A percentile compares a stretch with the other conserved stretches of the same genome.
phyloP scores from a whole-genome alignment of 2,888 invertebrate species.

The Volucella zonaria region DNA sequence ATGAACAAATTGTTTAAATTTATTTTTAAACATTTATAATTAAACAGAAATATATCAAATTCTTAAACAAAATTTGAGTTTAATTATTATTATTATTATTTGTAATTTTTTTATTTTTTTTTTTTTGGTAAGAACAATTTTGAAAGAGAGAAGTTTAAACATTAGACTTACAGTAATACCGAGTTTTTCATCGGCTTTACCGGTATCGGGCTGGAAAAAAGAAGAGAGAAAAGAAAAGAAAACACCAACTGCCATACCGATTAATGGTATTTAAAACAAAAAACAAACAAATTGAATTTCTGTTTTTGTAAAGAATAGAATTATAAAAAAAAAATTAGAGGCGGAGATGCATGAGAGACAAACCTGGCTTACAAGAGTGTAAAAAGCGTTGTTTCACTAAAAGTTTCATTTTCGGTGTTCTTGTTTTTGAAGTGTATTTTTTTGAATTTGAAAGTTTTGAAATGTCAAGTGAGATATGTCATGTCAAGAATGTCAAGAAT shows the following conservation, averaged over 20 bases:
- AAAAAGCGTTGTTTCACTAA: constrained; percentile 2
- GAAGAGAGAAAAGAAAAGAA: constrained; percentile 59
- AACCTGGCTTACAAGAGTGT: constrained; percentile 4
- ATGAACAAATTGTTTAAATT: background rate
- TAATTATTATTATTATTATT: constrained; percentile 8
- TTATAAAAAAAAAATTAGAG: constrained; percentile 33
- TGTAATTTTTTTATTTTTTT: background rate
- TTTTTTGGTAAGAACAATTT: constrained; percentile 43
- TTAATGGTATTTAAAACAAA: constrained; percentile 64
- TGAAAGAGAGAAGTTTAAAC: constrained; percentile 46
- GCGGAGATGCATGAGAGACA: constrained; percentile 39
- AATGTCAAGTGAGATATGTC: constrained; percentile 19
- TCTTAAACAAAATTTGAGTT: background rate
- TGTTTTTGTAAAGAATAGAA: constrained; percentile 15
- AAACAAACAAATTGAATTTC: constrained; percentile 8
- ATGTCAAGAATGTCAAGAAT: constrained; percentile 1
- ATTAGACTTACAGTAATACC: constrained; percentile 78
- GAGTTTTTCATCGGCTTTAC: constrained; percentile 77
- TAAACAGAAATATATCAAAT: constrained; percentile 22
- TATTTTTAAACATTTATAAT: constrained; percentile 28
- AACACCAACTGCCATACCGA: constrained; percentile 71
- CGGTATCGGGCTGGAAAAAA: constrained; percentile 77
- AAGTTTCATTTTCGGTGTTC: constrained; percentile 66
- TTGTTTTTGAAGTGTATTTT: constrained; percentile 32
- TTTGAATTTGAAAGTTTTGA: background rate